These are phyloP conservation scores for Theristicus caerulescens DNA, from an alignment of 2,113 vertebrate genomes.

Conservation along the genomic window DNA sequence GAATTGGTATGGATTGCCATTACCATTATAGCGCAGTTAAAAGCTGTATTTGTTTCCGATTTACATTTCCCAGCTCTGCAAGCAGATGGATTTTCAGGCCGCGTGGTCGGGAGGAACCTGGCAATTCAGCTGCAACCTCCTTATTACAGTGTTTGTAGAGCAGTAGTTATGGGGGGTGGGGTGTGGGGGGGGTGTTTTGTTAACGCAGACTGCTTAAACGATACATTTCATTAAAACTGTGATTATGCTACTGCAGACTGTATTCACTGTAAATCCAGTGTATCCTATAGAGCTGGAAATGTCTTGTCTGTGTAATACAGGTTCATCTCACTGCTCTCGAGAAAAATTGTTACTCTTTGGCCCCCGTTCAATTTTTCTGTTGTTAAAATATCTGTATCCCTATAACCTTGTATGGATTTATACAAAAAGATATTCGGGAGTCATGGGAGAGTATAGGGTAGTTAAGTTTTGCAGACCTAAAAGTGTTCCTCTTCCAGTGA, in stretches of 20 bases:
- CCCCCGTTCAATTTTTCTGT: neutral
- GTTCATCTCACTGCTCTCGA: neutral
- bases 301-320: neutral
- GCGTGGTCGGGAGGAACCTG: neutral
- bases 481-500: neutral
- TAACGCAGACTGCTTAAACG: neutral
- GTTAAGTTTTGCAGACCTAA: neutral
- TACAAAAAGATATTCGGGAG: neutral
- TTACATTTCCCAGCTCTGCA: slow-evolving; percentile 53
- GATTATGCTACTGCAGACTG: neutral
- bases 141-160: neutral
- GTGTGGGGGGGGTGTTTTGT: neutral
- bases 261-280: neutral
- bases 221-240: neutral
- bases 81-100: slow-evolving; percentile 54
- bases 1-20: slow-evolving; percentile 80
- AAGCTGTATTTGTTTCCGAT: slow-evolving; percentile 70
- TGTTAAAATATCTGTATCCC: neutral
- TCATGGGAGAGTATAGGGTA: neutral
- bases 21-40: slow-evolving; percentile 63
- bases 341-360: neutral
- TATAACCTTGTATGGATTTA: neutral
- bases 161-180: neutral
- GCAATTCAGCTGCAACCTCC: slow-evolving; percentile 1
- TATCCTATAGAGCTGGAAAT: neutral